Evolutionary conservation across 2,113 vertebrate species (phyloP).

Genomic region (Pachycephala philippinensis): DNA sequence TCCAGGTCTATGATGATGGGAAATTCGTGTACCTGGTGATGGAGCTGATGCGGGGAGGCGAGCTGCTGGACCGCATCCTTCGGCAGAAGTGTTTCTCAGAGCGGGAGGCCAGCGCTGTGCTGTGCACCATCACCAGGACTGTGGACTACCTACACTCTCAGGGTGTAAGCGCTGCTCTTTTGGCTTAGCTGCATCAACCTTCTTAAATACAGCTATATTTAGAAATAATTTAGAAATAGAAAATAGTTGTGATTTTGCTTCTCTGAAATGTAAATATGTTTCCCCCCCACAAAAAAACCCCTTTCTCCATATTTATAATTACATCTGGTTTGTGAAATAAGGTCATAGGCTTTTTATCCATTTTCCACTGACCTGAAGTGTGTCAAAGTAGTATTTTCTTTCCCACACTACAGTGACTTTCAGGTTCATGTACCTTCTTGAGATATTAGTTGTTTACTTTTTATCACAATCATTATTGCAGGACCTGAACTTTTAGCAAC

Average conservation of each 20-base stretch:
- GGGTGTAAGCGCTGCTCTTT: slow-evolving; percentile 75
- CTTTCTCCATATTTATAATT: neutral
- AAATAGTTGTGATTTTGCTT: neutral
- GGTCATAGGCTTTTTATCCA: neutral
- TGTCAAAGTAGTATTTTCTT: neutral
- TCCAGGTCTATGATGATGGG: slow-evolving; percentile 90
- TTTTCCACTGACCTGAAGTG: neutral
- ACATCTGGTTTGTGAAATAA: neutral
- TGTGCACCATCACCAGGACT: slow-evolving; percentile 87
- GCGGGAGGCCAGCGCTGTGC: slow-evolving; percentile 86
- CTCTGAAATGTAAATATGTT: neutral
- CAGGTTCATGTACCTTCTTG: neutral
- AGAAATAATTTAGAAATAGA: neutral
- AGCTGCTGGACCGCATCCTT: slow-evolving; percentile 90
- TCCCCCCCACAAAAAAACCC: fast-evolving
- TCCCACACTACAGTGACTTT: neutral
- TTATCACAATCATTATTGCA: neutral
- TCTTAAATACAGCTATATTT: neutral
- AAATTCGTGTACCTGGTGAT: slow-evolving; percentile 88
- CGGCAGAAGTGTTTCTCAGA: slow-evolving; percentile 86
- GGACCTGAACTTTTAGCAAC: neutral
- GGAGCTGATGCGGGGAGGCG: slow-evolving; percentile 89
- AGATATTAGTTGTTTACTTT: neutral
- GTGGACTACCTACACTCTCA: slow-evolving; percentile 95
- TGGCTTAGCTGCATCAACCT: neutral